Percentiles rank a stretch among this genome's conserved stretches.
Evolutionary conservation across 1,140 invertebrate genomes (phyloP).

Genomic region (Micrasema longulum): DNA sequence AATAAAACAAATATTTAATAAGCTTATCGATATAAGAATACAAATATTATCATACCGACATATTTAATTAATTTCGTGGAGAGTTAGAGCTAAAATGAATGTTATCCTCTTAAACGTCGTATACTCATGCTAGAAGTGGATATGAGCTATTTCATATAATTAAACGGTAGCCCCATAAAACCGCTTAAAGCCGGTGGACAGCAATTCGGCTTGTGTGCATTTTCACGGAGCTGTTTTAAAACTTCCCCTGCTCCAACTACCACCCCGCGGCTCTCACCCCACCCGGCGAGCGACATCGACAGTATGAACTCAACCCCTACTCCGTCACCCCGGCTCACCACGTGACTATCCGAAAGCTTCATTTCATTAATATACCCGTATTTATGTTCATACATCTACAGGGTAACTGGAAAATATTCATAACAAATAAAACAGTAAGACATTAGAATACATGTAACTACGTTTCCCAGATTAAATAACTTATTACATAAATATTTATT

Average conservation of each 20-base stretch:
- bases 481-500: too few relatives aligned
- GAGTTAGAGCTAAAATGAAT: too few relatives aligned
- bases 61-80: too few relatives aligned
- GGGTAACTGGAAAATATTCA: background rate
- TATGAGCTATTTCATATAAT: constrained; percentile 34
- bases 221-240: constrained; percentile 41
- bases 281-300: background rate
- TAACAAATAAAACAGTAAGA: too few relatives aligned
- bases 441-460: too few relatives aligned
- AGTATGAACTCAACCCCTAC: background rate
- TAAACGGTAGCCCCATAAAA: constrained; percentile 36
- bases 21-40: too few relatives aligned
- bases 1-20: too few relatives aligned
- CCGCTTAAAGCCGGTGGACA: constrained; percentile 8
- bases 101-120: too few relatives aligned
- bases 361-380: constrained; percentile 53
- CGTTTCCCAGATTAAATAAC: too few relatives aligned
- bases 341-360: constrained; percentile 52
- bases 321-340: constrained; percentile 8
- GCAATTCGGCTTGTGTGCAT: constrained; percentile 39
- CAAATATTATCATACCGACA: too few relatives aligned
- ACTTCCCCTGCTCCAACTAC: background rate
- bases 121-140: too few relatives aligned
- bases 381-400: constrained; percentile 27
- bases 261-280: background rate